Base-by-base conservation (phyloP, 1,140 invertebrate species). In the Tribolium castaneum region DNA sequence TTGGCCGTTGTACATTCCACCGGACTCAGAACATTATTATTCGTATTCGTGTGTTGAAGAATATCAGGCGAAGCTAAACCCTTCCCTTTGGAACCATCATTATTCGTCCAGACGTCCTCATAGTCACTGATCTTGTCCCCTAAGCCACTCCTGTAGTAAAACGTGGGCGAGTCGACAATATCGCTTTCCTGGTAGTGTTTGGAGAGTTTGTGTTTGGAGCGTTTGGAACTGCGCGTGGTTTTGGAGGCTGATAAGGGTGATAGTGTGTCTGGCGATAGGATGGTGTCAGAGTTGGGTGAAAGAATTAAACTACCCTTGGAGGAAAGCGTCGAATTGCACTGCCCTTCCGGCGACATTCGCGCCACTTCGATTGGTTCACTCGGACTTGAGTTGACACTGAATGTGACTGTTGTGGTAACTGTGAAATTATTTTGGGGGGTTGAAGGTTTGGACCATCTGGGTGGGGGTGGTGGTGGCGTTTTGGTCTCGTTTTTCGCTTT, bases 51-150 rank as follows among this genome's bases (percentile, higher is more conserved):
- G 56, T 86, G 84, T 73, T 85, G 85, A 10, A 86, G 75, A 4
- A 86, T 62, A 81, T 86, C 85, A 13, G 85, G 85, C 4, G 85
- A 86, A 5, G 82, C 79, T 39, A 84, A 81, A 52, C 79, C 80
- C 39, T 52, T 80, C n/a, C 76, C 77, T 82, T 87, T 95, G 92
- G 52, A 1, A 19, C 16, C 2, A 1, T 19, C 16, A 19, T 19
- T 19, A 19, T 91, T 92, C 39, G 91, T 92, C 96, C 96, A 98
- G 78, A 98, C 93, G 85, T 98, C 97, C 87, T 98, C 96, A 86
- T 98, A 98, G 87, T 98, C 97, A 76, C 95, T 97, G 16, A 96
- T 92, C 88, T 97, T 98, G 85, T 98, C 96, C 52, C 94, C 93
- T 5, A 97, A 88, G 4, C 94, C 95, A 85, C 95, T 97, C 76